Conservation (phyloP, 30 jellyfish, hydroid and myxozoan species). For the Hydractinia symbiolongicarpus region DNA sequence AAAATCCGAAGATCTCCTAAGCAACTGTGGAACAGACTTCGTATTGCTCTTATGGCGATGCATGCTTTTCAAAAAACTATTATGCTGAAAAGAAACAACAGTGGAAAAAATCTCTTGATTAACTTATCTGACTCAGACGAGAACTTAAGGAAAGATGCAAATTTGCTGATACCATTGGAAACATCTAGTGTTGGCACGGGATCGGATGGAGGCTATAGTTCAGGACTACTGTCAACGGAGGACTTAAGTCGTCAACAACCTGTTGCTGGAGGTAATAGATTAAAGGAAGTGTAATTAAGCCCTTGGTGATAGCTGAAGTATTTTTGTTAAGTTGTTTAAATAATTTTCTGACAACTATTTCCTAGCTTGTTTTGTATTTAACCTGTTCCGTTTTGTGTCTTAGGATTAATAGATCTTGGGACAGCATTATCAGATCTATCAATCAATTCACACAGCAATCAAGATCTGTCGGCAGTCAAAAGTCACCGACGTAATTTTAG, state of each 20-base stretch:
- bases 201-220: conserved; percentile 86
- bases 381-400: no score
- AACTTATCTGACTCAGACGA: conserved; percentile 32
- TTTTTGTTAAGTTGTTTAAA: no score
- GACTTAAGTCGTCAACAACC: conserved; percentile 82
- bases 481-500: conserved; percentile 70
- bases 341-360: no score
- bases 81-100: conserved; percentile 8
- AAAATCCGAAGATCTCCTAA: conserved; percentile 37
- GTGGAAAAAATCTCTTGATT: conserved; percentile 9
- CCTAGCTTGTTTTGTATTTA: no score
- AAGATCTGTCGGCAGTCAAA: conserved; percentile 27
- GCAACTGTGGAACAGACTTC: conserved; percentile 65
- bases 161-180: conserved; percentile 16
- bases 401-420: no score
- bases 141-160: conserved; percentile 5
- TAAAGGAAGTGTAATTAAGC: not conserved
- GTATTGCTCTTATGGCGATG: conserved; percentile 50
- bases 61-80: conserved; percentile 55
- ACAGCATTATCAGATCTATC: conserved; percentile 74
- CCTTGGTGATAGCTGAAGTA: no score
- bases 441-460: conserved; percentile 20
- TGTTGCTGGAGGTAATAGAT: conserved; percentile 33
- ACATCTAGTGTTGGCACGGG: conserved; percentile 82
- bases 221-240: conserved; percentile 67